These are phyloP conservation scores for Epizoanthus scotinus DNA, from an alignment of 92 coral and sea anemone genomes.

Conservation along the genomic window DNA sequence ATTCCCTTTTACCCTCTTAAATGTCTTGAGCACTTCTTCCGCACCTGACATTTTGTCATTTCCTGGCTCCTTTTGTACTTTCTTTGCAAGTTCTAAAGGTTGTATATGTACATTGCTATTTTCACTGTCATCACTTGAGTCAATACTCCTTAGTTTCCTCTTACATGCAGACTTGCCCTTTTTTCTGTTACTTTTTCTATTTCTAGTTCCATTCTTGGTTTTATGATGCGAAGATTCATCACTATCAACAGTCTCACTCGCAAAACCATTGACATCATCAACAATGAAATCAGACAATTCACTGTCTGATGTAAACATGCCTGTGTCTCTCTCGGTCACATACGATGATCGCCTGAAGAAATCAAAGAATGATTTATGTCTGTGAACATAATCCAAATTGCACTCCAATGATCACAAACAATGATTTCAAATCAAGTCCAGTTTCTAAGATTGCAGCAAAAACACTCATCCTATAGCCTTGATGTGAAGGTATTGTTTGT, in stretches of 20 bases:
- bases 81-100: background rate
- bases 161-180: background rate
- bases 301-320: slow-evolving; percentile 61
- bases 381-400: no score
- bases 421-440: no score
- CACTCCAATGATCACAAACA: no score
- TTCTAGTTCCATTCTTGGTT: background rate
- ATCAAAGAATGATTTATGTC: no score
- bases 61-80: background rate
- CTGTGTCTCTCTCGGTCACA: slow-evolving; percentile 72
- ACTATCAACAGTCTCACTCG: slow-evolving; percentile 7
- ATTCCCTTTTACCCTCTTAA: no score
- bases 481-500: no score
- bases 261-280: slow-evolving; percentile 60
- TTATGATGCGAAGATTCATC: slow-evolving; percentile 24
- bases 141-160: slow-evolving; percentile 2
- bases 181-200: background rate
- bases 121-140: slow-evolving; percentile 33
- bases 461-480: no score
- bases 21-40: background rate
- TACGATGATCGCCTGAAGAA: slow-evolving; percentile 67
- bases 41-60: slow-evolving; percentile 10
- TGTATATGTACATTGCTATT: background rate
- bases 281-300: slow-evolving; percentile 87
- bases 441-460: no score